phyloP scores from a whole-genome alignment of 2,797 vertebrate genomes.

The Melanotaenia maccullochi region DNA sequence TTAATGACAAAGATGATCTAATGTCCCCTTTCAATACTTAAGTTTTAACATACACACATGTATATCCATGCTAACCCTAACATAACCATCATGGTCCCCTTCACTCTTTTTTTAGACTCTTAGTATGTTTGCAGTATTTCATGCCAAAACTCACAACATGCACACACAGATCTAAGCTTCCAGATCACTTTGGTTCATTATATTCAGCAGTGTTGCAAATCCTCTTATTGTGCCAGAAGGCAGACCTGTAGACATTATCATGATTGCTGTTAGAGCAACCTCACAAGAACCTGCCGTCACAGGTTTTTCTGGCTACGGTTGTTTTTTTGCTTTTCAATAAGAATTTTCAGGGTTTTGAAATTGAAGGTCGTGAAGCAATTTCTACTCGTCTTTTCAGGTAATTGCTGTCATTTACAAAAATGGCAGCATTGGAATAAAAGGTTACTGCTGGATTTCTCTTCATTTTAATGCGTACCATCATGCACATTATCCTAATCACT shows the following conservation, averaged over 20 bases:
- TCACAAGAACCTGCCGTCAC: constrained; percentile 4
- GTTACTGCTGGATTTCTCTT: constrained; percentile 33
- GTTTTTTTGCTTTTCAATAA: constrained; percentile 29
- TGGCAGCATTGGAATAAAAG: background rate
- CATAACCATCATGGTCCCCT: background rate
- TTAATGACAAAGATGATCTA: constrained; percentile 54
- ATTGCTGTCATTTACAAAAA: constrained; percentile 10
- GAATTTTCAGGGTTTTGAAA: constrained; percentile 8
- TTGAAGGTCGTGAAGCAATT: constrained; percentile 12
- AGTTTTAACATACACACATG: background rate
- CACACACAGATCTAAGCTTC: constrained; percentile 16
- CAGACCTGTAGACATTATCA: constrained; percentile 60
- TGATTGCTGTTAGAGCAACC: constrained; percentile 56
- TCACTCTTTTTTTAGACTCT: background rate
- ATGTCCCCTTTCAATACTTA: background rate
- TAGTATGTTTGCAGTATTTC: constrained; percentile 11
- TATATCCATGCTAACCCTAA: background rate
- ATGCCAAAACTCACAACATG: background rate
- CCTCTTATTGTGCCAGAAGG: constrained; percentile 66
- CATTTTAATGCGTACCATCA: constrained; percentile 37
- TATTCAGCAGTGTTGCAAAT: constrained; percentile 59
- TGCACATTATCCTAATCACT: constrained; percentile 57
- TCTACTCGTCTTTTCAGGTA: background rate
- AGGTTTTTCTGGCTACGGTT: background rate
- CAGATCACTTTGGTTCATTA: constrained; percentile 42